Percentiles rank a stretch among this genome's conserved stretches.
Evolutionary conservation across 1,140 invertebrate species (phyloP).

Genomic region (Danaus melanippus): DNA sequence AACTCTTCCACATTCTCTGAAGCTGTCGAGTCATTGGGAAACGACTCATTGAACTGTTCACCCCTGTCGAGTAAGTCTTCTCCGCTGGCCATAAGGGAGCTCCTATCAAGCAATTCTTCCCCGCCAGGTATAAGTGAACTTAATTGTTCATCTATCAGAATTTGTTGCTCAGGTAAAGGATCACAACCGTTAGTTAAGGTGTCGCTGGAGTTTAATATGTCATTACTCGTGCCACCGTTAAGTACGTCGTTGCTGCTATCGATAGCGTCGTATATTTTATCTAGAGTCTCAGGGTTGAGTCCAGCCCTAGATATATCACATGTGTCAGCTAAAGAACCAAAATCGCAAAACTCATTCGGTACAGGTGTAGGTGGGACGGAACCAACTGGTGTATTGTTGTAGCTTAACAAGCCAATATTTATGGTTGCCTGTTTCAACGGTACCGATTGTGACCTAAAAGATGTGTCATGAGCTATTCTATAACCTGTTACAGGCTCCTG

Average conservation of each 20-base stretch:
- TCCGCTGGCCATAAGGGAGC: constrained; percentile 40
- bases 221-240: constrained; percentile 36
- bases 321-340: constrained; percentile 72
- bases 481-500: constrained; percentile 53
- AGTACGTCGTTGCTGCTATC: constrained; percentile 66
- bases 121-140: constrained; percentile 44
- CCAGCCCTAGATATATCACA: constrained; percentile 70
- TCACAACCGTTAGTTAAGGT: constrained; percentile 53
- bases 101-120: constrained; percentile 34
- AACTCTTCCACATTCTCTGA: constrained; percentile 56
- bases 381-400: constrained; percentile 74
- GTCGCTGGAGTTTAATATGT: constrained; percentile 42
- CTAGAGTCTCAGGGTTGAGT: constrained; percentile 66
- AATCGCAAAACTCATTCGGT: constrained; percentile 80
- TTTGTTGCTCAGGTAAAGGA: constrained; percentile 42
- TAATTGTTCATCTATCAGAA: constrained; percentile 49
- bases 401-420: constrained; percentile 55
- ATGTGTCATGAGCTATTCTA: constrained; percentile 39
- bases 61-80: constrained; percentile 34
- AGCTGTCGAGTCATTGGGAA: constrained; percentile 32
- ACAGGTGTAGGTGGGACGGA: constrained; percentile 80
- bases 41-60: constrained; percentile 48
- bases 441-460: constrained; percentile 81
- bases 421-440: constrained; percentile 76
- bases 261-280: constrained; percentile 70